Conservation (phyloP, 2,113 vertebrate species). For the Oceanites oceanicus region DNA sequence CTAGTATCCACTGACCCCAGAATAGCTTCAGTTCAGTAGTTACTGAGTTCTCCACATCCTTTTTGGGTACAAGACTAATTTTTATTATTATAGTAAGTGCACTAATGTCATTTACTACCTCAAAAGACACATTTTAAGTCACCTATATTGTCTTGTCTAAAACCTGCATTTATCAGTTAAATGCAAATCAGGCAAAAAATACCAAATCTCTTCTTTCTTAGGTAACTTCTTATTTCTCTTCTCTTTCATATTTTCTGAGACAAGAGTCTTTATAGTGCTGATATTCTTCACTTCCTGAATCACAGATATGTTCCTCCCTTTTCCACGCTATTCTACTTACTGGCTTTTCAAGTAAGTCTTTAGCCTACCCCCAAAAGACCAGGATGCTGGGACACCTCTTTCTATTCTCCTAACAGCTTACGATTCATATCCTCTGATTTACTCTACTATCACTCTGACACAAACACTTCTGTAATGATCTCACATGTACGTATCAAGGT, state of each 20-base stretch:
- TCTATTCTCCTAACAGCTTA: neutral
- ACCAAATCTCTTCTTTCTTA: neutral
- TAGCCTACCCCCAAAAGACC: neutral
- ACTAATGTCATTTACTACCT: neutral
- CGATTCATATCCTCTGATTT: neutral
- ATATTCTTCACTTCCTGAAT: neutral
- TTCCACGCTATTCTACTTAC: neutral
- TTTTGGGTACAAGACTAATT: neutral
- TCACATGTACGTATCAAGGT: neutral
- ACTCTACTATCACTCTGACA: neutral
- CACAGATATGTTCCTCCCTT: neutral
- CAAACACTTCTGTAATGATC: neutral
- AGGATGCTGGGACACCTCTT: neutral
- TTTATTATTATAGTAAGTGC: neutral
- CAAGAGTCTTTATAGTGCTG: neutral
- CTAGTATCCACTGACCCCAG: neutral
- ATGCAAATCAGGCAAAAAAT: neutral
- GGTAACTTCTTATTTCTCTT: neutral
- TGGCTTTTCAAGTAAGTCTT: neutral
- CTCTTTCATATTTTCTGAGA: neutral
- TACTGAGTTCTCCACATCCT: neutral
- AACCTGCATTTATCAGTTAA: neutral
- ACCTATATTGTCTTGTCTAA: neutral
- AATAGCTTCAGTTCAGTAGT: neutral
- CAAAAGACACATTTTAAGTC: neutral